Percentiles rank a stretch among this genome's conserved stretches.
Conservation (phyloP, 2,888 invertebrate species). For the Cactoblastis cactorum region DNA sequence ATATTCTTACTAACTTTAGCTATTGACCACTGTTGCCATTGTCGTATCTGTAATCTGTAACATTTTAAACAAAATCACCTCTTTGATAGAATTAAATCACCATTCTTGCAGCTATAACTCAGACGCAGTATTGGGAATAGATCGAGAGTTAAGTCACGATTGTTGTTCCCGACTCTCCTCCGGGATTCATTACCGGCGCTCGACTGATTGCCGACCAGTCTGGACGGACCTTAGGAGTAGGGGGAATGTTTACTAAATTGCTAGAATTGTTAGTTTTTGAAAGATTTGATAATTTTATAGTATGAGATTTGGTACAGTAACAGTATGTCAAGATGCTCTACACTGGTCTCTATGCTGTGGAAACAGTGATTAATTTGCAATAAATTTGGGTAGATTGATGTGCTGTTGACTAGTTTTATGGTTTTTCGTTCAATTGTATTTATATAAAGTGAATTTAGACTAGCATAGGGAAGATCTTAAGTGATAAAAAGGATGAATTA, state of each 20-base stretch:
- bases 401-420: too few relatives aligned
- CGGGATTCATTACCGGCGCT: constrained; percentile 73
- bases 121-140: constrained; percentile 55
- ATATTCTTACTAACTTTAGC: too few relatives aligned
- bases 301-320: neutral
- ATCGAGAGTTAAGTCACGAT: constrained; percentile 76
- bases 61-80: neutral
- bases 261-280: neutral
- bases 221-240: constrained; percentile 3
- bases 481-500: too few relatives aligned
- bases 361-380: too few relatives aligned
- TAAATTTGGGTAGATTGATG: too few relatives aligned
- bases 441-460: too few relatives aligned
- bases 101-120: constrained; percentile 10
- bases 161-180: constrained; percentile 61
- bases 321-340: too few relatives aligned
- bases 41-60: too few relatives aligned
- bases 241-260: neutral
- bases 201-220: constrained; percentile 53
- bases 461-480: too few relatives aligned
- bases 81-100: neutral
- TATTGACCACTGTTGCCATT: too few relatives aligned
- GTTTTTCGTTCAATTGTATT: too few relatives aligned
- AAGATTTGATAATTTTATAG: neutral
- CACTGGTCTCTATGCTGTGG: too few relatives aligned